Base-by-base conservation (phyloP, 2,888 invertebrate genomes). In the Cephalotes varians region DNA sequence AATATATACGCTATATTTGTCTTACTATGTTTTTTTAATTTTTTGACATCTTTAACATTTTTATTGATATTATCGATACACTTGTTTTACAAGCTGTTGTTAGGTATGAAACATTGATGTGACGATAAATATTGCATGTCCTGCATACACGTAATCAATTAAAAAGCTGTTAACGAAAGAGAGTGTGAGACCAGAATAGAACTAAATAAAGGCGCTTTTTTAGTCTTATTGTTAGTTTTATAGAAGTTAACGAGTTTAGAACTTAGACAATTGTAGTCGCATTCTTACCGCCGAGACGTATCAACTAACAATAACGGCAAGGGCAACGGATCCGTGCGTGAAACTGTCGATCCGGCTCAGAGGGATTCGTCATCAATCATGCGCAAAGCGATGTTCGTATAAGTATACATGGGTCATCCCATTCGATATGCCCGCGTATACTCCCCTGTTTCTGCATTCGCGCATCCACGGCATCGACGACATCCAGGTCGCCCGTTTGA, bases 291-390 rank as follows among this genome's bases (percentile, higher is more conserved):
- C 77, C 82, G 72, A 76, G 81, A 86, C 72, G 12, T n/a, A 83
- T 74, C 72, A 37, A 47, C 85, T 76, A 85, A 88, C 84, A 88
- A 88, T 88, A 88, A 88, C 84, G 74, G 81, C 67, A 83, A 88
- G 83, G 85, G 82, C 64, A 28, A 65, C 37, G 28, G 82, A 87
- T 84, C 62, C 74, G 60, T 56, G 54, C 83, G 81, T 81, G 69
- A 34, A 34, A 74, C 64, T 87, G 87, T 76, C 85, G 87, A 88
- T 88, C 83, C 73, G 81, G 67, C 62, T 62, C 88, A 56, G 31
- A 80, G 87, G 88, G 85, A 87, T 73, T 77, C 85, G 82, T 88
- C 88, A 88, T 88, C 87, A 87, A 88, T 88, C 88, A 88, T 88
- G 77, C 83, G 79, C 60, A 56, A 79, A 81, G 65, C 87, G 81